phyloP scores from a whole-genome alignment of 2,113 vertebrate genomes.

The Albula goreensis region DNA sequence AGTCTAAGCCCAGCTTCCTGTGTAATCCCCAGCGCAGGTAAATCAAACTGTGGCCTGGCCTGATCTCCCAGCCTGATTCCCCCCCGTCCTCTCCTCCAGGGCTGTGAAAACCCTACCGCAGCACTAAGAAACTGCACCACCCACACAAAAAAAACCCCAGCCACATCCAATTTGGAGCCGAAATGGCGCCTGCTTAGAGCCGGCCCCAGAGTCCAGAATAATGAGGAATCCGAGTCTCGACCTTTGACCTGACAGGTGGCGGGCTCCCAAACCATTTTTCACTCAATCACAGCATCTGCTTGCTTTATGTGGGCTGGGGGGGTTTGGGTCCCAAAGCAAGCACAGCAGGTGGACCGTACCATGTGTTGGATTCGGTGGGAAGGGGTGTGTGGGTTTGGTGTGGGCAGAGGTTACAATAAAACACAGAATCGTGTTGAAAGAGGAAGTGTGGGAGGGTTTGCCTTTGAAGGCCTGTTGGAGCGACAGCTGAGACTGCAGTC shows the following conservation, averaged over 20 bases:
- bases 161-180: background rate
- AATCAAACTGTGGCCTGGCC: constrained; percentile 2
- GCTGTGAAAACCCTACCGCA: background rate
- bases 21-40: background rate
- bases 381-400: too few relatives aligned
- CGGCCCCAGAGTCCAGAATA: background rate
- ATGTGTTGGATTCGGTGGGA: too few relatives aligned
- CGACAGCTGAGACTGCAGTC: too few relatives aligned
- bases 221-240: background rate
- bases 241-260: background rate
- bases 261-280: too few relatives aligned
- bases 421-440: too few relatives aligned
- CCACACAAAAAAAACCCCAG: background rate
- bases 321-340: too few relatives aligned
- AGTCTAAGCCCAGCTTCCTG: background rate
- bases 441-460: too few relatives aligned
- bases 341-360: too few relatives aligned
- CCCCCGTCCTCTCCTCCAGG: background rate
- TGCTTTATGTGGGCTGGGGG: too few relatives aligned
- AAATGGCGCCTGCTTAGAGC: background rate
- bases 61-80: background rate
- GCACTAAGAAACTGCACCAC: constrained; percentile 6
- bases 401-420: too few relatives aligned
- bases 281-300: too few relatives aligned
- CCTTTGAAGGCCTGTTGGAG: too few relatives aligned